A percentile compares a stretch with the other conserved stretches of the same genome.
Conservation (phyloP, 2,797 vertebrate species). For the Lophius americanus region DNA sequence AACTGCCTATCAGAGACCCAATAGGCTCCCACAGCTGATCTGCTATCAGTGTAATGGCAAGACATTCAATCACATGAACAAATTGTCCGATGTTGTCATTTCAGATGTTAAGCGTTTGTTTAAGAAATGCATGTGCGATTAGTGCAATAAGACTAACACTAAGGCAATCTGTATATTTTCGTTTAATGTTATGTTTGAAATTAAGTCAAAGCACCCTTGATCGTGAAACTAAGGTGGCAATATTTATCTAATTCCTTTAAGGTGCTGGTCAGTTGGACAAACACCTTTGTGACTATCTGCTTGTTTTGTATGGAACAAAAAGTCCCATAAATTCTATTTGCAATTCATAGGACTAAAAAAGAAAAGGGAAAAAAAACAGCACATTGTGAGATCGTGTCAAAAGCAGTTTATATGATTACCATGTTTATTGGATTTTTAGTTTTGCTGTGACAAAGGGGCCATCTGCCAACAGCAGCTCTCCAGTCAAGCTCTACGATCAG, state of each 20-base stretch:
- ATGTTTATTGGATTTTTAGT: conserved; percentile 91
- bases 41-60: conserved; percentile 79
- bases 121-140: conserved; percentile 2
- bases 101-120: not conserved
- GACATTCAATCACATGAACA: conserved; percentile 75
- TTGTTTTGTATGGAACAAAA: conserved; percentile 42
- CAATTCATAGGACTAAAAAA: conserved; percentile 71
- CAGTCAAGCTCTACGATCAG: conserved; percentile 71
- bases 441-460: conserved; percentile 81
- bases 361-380: conserved; percentile 61
- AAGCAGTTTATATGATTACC: conserved; percentile 85
- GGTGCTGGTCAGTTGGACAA: conserved; percentile 25
- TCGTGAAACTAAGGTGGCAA: conserved; percentile 2
- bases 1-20: conserved; percentile 83
- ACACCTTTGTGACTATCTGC: conserved; percentile 40
- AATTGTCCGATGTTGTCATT: conserved; percentile 24
- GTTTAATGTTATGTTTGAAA: conserved; percentile 1
- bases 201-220: not conserved
- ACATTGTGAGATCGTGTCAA: conserved; percentile 66
- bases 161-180: not conserved
- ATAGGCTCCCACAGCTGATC: conserved; percentile 73
- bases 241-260: conserved; percentile 42
- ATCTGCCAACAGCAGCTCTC: conserved; percentile 81
- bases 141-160: not conserved
- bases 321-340: conserved; percentile 70